Percentiles rank a stretch among this genome's conserved stretches.
Evolutionary conservation across 2,888 invertebrate species (phyloP).

Genomic region (Tromatobia lineatoria): DNA sequence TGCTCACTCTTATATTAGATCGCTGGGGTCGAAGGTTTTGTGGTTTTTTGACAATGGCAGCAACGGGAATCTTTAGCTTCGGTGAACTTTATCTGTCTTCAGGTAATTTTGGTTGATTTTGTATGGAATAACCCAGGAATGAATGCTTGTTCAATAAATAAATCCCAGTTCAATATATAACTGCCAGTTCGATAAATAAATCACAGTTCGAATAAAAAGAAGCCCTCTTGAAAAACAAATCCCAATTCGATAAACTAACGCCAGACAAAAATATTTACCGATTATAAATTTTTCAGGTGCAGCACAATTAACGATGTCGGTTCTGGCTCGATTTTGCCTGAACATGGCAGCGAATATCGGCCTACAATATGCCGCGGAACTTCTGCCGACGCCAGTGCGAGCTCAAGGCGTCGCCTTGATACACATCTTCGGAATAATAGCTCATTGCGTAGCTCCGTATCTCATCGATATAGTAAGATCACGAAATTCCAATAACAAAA

Average conservation of each 20-base stretch:
- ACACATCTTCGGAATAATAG: conserved; percentile 95
- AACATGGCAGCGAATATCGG: conserved; percentile 97
- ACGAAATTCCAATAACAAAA: conserved; percentile 80
- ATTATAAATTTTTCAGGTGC: conserved; percentile 86
- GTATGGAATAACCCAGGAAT: no score
- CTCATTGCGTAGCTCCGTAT: conserved; percentile 93
- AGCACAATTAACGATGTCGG: conserved; percentile 91
- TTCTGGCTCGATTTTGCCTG: conserved; percentile 94
- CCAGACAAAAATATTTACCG: neutral
- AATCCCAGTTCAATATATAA: no score
- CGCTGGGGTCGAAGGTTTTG: conserved; percentile 94
- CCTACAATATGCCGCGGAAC: conserved; percentile 95
- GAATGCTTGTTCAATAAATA: no score
- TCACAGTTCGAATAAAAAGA: no score
- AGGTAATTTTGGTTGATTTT: no score
- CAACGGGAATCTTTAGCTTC: conserved; percentile 92
- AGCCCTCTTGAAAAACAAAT: no score
- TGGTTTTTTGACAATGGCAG: conserved; percentile 92
- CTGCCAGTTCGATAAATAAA: no score
- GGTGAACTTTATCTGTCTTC: conserved; percentile 78
- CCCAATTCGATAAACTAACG: neutral
- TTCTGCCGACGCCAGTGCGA: conserved; percentile 94
- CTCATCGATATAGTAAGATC: conserved; percentile 92
- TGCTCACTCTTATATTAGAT: conserved; percentile 91
- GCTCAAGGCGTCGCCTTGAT: conserved; percentile 95